Percentiles rank a stretch among this genome's conserved stretches.
Evolutionary conservation across 2,113 vertebrate genomes (phyloP).

Genomic region (Tiliqua scincoides): DNA sequence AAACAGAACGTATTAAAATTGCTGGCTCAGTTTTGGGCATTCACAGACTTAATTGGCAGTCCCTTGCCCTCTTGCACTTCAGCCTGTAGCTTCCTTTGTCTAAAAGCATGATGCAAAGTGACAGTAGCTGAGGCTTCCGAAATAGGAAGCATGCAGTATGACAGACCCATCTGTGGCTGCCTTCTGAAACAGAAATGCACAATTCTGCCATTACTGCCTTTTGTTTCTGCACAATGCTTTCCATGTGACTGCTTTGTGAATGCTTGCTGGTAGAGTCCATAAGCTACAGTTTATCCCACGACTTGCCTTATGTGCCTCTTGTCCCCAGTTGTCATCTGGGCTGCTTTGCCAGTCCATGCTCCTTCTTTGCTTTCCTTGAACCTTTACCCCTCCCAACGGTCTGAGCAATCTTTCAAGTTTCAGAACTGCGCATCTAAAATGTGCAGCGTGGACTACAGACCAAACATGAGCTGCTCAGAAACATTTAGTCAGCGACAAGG

Average conservation of each 20-base stretch:
- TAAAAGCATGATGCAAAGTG: slow-evolving; percentile 59
- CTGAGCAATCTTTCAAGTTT: slow-evolving; percentile 62
- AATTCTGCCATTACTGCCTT: slow-evolving; percentile 60
- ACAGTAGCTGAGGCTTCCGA: slow-evolving; percentile 60
- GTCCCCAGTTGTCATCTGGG: slow-evolving; percentile 15
- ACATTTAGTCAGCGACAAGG: slow-evolving; percentile 70
- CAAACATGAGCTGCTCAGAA: slow-evolving; percentile 53
- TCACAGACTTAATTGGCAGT: slow-evolving; percentile 51
- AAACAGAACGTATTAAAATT: slow-evolving; percentile 26
- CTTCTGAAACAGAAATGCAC: slow-evolving; percentile 66
- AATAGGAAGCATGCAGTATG: slow-evolving; percentile 56
- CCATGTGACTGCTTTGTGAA: slow-evolving; percentile 28
- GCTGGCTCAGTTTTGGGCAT: slow-evolving; percentile 37
- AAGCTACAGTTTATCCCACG: slow-evolving; percentile 30
- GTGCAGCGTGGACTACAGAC: slow-evolving; percentile 63
- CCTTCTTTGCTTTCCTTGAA: slow-evolving; percentile 23
- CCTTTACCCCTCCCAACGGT: slow-evolving; percentile 34
- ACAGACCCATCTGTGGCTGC: slow-evolving; percentile 71
- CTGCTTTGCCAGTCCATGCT: slow-evolving; percentile 47
- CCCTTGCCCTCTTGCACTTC: slow-evolving; percentile 39
- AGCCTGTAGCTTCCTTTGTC: slow-evolving; percentile 37
- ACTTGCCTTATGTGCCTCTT: slow-evolving; percentile 18
- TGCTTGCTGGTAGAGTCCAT: slow-evolving; percentile 43
- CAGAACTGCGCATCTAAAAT: slow-evolving; percentile 62
- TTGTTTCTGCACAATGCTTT: slow-evolving; percentile 55